A percentile compares a stretch with the other conserved stretches of the same genome.
These are phyloP conservation scores for Phainopepla nitens DNA, from an alignment of 2,113 vertebrate species.

Conservation along the genomic window DNA sequence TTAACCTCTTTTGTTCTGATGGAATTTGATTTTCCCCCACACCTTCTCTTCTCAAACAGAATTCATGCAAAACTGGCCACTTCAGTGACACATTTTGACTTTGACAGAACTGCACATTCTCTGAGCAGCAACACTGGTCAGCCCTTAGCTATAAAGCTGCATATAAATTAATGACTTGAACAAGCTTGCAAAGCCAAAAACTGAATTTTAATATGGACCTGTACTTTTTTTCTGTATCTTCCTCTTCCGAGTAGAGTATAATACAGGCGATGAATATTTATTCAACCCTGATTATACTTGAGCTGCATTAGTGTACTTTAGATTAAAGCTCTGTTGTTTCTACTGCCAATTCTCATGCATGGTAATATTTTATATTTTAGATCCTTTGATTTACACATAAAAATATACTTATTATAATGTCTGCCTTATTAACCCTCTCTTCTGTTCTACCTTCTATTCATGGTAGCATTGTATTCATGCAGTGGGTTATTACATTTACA, in stretches of 20 bases:
- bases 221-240: not conserved
- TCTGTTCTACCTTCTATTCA: not conserved
- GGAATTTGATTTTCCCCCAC: not conserved
- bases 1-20: slow-evolving; percentile 3
- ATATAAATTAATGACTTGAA: slow-evolving; percentile 25
- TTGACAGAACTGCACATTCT: not conserved
- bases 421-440: slow-evolving; percentile 29
- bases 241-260: slow-evolving; percentile 5
- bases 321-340: slow-evolving; percentile 45
- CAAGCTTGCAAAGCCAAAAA: not conserved
- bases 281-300: slow-evolving; percentile 41
- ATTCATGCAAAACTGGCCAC: not conserved
- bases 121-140: not conserved
- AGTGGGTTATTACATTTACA: not conserved
- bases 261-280: slow-evolving; percentile 40
- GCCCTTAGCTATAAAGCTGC: not conserved
- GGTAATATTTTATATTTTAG: slow-evolving; percentile 18
- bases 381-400: slow-evolving; percentile 30
- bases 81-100: slow-evolving; percentile 25
- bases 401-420: slow-evolving; percentile 13
- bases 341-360: not conserved
- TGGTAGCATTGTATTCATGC: not conserved
- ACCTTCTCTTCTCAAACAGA: not conserved
- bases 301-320: slow-evolving; percentile 43
- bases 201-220: not conserved